phyloP scores from a whole-genome alignment of 2,888 invertebrate genomes.

The Tortrix viridana region DNA sequence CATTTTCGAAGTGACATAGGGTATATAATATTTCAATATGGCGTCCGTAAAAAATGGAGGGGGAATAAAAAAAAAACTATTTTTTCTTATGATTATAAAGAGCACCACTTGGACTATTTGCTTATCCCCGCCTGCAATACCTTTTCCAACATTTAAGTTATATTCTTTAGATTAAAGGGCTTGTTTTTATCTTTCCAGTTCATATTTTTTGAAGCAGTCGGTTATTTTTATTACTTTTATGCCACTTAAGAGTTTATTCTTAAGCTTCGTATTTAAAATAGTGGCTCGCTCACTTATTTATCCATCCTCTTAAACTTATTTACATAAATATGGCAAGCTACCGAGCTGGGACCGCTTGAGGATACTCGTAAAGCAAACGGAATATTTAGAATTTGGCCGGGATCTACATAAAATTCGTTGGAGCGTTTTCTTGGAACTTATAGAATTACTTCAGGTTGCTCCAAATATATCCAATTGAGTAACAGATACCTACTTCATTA shows the following conservation, averaged over 20 bases:
- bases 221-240: constrained; percentile 25
- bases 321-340: constrained; percentile 40
- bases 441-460: constrained; percentile 9
- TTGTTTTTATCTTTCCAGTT: too few species aligned
- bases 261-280: constrained; percentile 21
- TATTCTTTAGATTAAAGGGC: too few species aligned
- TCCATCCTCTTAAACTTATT: constrained; percentile 29
- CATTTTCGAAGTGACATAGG: too few species aligned
- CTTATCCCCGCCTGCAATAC: too few species aligned
- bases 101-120: too few species aligned
- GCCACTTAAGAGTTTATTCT: constrained; percentile 2
- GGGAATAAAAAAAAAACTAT: too few species aligned
- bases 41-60: too few species aligned
- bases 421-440: constrained; percentile 26
- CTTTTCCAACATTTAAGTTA: too few species aligned
- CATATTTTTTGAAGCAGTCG: too few species aligned
- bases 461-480: constrained; percentile 3
- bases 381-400: constrained; percentile 41
- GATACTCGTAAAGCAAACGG: constrained; percentile 41
- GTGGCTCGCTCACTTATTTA: constrained; percentile 28
- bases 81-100: too few species aligned
- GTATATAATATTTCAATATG: too few species aligned
- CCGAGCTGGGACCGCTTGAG: constrained; percentile 34
- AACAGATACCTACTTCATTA: background rate
- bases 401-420: constrained; percentile 28